Evolutionary conservation across 1,140 invertebrate species (phyloP).

Genomic region (Dendroctonus ponderosae): DNA sequence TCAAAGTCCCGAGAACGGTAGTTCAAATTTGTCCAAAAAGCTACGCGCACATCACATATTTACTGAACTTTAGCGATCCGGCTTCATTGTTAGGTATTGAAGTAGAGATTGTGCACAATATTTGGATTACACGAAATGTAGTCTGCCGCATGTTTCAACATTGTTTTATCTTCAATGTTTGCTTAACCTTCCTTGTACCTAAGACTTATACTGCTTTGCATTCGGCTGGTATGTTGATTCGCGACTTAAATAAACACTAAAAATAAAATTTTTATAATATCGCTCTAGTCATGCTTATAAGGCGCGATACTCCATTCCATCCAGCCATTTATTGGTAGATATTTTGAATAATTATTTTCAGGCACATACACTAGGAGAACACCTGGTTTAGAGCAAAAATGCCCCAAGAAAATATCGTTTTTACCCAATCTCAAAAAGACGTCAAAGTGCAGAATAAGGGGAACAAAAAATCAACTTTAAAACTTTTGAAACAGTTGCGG

Average conservation of each 20-base stretch:
- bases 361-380: no score
- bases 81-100: constrained; percentile 33
- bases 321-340: no score
- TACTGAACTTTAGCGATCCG: constrained; percentile 10
- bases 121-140: constrained; percentile 30
- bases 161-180: constrained; percentile 38
- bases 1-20: constrained; percentile 7
- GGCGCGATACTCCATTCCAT: no score
- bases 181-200: constrained; percentile 36
- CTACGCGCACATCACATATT: constrained; percentile 15
- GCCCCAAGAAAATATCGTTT: no score
- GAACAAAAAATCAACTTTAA: no score
- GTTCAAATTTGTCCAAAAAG: constrained; percentile 14
- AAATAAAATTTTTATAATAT: constrained; percentile 5
- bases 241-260: constrained; percentile 25
- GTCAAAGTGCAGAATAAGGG: no score
- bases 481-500: no score
- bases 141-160: constrained; percentile 29
- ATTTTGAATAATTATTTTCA: no score
- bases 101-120: constrained; percentile 33
- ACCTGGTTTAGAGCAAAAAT: no score
- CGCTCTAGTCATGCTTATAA: no score
- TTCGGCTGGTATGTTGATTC: constrained; percentile 11
- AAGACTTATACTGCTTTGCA: constrained; percentile 19
- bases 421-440: no score